phyloP scores from a whole-genome alignment of 2,113 vertebrate species.

The Cyanistes caeruleus region DNA sequence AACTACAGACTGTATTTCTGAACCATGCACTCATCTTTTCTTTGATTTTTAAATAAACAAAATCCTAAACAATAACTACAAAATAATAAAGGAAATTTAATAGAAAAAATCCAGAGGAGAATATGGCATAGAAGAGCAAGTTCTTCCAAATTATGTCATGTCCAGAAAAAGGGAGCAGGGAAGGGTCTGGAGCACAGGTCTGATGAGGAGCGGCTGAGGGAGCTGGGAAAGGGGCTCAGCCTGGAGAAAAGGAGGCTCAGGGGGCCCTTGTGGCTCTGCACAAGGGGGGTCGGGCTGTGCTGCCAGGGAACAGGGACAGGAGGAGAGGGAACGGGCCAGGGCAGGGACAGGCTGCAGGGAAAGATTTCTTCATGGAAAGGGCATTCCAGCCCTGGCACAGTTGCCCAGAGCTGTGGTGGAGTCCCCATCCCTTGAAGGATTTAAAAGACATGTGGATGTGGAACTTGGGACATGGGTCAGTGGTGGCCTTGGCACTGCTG shows the following conservation, averaged over 20 bases:
- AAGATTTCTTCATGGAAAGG: not conserved
- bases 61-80: fast-evolving
- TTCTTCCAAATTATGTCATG: fast-evolving
- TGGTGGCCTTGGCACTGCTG: not conserved
- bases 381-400: not conserved
- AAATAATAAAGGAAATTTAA: not conserved
- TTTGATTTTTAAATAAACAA: not conserved
- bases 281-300: not conserved
- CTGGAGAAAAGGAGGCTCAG: not conserved
- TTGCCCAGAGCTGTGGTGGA: not conserved
- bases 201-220: fast-evolving
- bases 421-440: not conserved
- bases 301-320: too few relatives aligned
- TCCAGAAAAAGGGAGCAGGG: not conserved
- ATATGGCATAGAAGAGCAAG: not conserved
- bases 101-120: not conserved
- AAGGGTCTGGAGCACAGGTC: not conserved
- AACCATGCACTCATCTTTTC: fast-evolving
- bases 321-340: fast-evolving
- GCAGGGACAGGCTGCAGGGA: fast-evolving
- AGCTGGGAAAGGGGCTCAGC: not conserved
- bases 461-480: fast-evolving
- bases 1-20: not conserved
- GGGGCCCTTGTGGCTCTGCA: not conserved
- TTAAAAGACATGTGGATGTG: fast-evolving